Conservation (phyloP, 2,888 invertebrate species). For the Orthosia gothica region DNA sequence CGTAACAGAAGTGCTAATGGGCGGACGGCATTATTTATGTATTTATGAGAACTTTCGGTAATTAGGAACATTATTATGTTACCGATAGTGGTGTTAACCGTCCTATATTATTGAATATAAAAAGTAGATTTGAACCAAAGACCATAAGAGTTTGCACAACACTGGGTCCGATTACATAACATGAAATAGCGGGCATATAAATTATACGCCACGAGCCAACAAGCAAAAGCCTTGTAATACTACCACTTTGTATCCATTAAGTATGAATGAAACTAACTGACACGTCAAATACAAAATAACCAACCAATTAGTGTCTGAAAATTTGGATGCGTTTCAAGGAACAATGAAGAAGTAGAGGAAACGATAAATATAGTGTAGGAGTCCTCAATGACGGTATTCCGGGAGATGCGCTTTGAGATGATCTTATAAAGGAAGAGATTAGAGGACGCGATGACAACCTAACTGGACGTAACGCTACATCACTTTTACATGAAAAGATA, state of each 20-base stretch:
- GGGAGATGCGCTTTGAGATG: conserved; percentile 84
- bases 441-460: conserved; percentile 80
- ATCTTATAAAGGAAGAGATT: conserved; percentile 75
- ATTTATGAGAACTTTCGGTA: conserved; percentile 73
- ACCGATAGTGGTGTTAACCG: conserved; percentile 49
- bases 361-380: conserved; percentile 86
- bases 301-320: conserved; percentile 58
- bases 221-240: conserved; percentile 57
- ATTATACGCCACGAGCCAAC: conserved; percentile 51
- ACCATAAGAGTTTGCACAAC: conserved; percentile 58
- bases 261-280: conserved; percentile 58
- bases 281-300: conserved; percentile 52
- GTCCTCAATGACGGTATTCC: conserved; percentile 81
- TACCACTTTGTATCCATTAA: conserved; percentile 60
- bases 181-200: conserved; percentile 56
- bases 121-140: conserved; percentile 49
- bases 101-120: conserved; percentile 48
- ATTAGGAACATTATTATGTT: conserved; percentile 70
- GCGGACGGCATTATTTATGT: conserved; percentile 76
- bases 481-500: conserved; percentile 27
- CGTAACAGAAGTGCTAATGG: conserved; percentile 83
- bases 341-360: conserved; percentile 85
- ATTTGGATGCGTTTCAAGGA: conserved; percentile 66
- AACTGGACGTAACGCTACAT: conserved; percentile 63
- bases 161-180: conserved; percentile 59